Base-by-base conservation (phyloP, 2,888 invertebrate species). In the Plemyria rubiginata region DNA sequence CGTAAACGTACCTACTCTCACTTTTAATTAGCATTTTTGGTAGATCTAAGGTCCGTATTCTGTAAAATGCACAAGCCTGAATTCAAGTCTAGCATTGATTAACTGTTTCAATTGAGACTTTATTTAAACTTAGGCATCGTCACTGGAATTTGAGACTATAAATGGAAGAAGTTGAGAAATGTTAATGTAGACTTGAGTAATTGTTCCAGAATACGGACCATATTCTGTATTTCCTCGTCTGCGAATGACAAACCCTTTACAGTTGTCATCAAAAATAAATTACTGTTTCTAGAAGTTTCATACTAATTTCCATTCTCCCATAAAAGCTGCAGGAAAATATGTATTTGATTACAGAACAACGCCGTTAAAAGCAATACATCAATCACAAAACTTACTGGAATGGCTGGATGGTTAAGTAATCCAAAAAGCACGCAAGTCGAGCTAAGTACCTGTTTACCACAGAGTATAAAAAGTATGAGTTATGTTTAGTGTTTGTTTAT, bases 371-470 rank as follows among this genome's bases (percentile, higher is more conserved):
- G 62, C 64, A 62, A 68, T 68, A 68, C 68, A 70, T 70, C 67
- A 68, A 64, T 70, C 67, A 68, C 67, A 66, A 54, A 68, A 67
- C 67, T 61, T 67, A 57, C 67, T 66, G 64, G 65, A 59, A 58
- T n/a, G n/a, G n/a, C 43, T 48, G 50, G 59, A 6, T n/a, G 65
- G 62, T 64, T 62, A 66, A 60, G n/a, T 66, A 59, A 28, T n/a
- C 5, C 6, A 29, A 48, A 29, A 43, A 43, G 43, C 43, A 43
- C 43, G 36, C 11, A 38, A 11, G 36, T 38, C 11, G 11, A 38
- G 36, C 4, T 11, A 38, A 38, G 36, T 38, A 22, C 22, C 22
- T 5, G 4, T 32, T 4, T 8, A 7, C 32, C 32, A 32, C 6
- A 32, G 32, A 32, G 5, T 32, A 32, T 7, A 38, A 8, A 38